Evolutionary conservation across 2,113 vertebrate species (phyloP).

Genomic region (Apteryx owenii): DNA sequence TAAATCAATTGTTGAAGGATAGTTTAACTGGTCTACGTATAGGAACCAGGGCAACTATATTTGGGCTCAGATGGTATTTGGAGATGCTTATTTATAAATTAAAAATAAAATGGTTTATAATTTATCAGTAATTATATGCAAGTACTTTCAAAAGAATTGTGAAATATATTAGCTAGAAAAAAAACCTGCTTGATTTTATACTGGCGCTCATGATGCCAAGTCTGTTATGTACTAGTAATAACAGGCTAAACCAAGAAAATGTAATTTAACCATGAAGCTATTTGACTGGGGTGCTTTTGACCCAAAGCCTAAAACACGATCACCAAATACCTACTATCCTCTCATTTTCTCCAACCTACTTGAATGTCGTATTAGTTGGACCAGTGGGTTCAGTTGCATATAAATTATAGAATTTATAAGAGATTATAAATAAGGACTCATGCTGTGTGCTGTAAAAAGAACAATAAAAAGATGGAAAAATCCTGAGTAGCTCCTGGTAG

Average conservation of each 20-base stretch:
- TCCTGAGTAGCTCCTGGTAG: background rate
- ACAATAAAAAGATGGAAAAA: background rate
- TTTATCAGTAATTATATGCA: background rate
- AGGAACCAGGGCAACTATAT: background rate
- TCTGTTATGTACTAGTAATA: background rate
- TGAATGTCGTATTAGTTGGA: background rate
- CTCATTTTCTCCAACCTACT: background rate
- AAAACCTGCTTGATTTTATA: background rate
- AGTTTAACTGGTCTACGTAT: background rate
- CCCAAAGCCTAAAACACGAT: background rate
- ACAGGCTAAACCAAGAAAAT: background rate
- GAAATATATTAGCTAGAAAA: background rate
- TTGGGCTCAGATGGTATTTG: background rate
- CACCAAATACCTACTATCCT: background rate
- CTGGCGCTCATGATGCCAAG: background rate
- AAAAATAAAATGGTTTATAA: too few relatives aligned
- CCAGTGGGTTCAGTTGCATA: background rate
- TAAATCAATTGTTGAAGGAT: conserved; percentile 63
- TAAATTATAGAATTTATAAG: background rate
- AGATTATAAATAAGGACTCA: background rate
- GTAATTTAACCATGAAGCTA: background rate
- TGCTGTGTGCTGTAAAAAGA: background rate
- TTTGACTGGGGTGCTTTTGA: background rate
- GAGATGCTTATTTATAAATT: background rate
- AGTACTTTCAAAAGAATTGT: background rate